These are phyloP conservation scores for Cephus spinipes DNA, from an alignment of 2,888 invertebrate genomes.

Conservation along the genomic window DNA sequence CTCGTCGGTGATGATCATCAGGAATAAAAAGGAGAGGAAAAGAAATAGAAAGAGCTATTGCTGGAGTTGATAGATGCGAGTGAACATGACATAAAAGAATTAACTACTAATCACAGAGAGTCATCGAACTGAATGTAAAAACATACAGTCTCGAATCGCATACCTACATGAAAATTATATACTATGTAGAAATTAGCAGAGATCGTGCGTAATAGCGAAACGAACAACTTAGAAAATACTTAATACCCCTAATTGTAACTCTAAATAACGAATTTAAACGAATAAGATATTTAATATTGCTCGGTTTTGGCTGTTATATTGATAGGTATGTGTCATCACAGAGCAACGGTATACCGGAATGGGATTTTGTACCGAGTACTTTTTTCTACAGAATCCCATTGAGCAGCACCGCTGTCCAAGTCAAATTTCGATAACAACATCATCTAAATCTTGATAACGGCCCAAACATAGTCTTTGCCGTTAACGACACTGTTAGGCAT, in stretches of 20 bases:
- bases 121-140: conserved; percentile 5
- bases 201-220: conserved; percentile 27
- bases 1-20: not conserved
- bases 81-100: not conserved
- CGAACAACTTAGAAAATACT: conserved; percentile 24
- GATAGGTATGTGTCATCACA: conserved; percentile 40
- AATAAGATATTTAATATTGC: conserved; percentile 43
- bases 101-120: not conserved
- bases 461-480: not conserved
- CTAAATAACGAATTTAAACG: conserved; percentile 42
- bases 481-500: not conserved
- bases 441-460: not conserved
- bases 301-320: conserved; percentile 48
- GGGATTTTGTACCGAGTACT: conserved; percentile 20
- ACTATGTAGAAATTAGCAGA: conserved; percentile 33
- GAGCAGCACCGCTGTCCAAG: not conserved
- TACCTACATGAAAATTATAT: conserved; percentile 21
- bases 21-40: not conserved
- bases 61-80: not conserved
- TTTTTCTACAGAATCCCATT: conserved; percentile 28
- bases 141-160: conserved; percentile 8
- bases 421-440: not conserved
- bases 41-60: not conserved
- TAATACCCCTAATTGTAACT: conserved; percentile 35
- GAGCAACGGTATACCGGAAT: conserved; percentile 30